A percentile compares a stretch with the other conserved stretches of the same genome.
Conservation (phyloP, 2,113 vertebrate species). For the Aramus guarauna region DNA sequence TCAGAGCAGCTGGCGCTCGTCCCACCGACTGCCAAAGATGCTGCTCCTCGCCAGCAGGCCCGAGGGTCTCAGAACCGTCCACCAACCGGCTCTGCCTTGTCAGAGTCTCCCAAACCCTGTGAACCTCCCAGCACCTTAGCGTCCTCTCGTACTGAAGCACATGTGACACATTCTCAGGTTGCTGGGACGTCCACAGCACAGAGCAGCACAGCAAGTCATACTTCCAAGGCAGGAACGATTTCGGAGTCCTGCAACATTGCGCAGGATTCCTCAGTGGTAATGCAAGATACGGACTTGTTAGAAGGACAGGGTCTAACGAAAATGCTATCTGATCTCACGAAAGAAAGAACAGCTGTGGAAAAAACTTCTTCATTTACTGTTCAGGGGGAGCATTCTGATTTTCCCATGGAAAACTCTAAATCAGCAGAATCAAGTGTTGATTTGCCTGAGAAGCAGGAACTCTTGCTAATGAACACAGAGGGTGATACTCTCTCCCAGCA, state of each 20-base stretch:
- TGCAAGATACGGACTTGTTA: slow-evolving; percentile 65
- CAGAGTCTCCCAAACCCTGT: slow-evolving; percentile 39
- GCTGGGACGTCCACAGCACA: slow-evolving; percentile 35
- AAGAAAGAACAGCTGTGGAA: slow-evolving; percentile 61
- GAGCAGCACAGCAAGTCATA: slow-evolving; percentile 4
- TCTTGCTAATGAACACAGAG: slow-evolving; percentile 70
- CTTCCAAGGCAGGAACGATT: slow-evolving; percentile 50
- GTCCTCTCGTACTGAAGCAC: slow-evolving; percentile 20
- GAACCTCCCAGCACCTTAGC: background rate
- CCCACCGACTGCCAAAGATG: slow-evolving; percentile 26
- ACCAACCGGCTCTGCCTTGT: background rate
- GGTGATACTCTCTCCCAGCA: slow-evolving; percentile 72
- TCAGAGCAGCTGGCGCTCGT: slow-evolving; percentile 40
- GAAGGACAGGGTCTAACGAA: slow-evolving; percentile 73
- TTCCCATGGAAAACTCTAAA: slow-evolving; percentile 70
- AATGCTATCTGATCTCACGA: slow-evolving; percentile 74
- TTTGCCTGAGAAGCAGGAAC: slow-evolving; percentile 70
- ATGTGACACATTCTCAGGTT: slow-evolving; percentile 46
- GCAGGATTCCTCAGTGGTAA: slow-evolving; percentile 41
- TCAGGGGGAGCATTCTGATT: slow-evolving; percentile 60
- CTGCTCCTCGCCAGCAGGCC: slow-evolving; percentile 1
- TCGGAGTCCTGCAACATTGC: slow-evolving; percentile 17
- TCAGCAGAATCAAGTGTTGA: slow-evolving; percentile 46
- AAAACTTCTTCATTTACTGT: slow-evolving; percentile 59
- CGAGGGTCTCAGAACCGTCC: slow-evolving; percentile 38